Conservation (phyloP, 1,140 invertebrate genomes). For the Euglossa dilemma region DNA sequence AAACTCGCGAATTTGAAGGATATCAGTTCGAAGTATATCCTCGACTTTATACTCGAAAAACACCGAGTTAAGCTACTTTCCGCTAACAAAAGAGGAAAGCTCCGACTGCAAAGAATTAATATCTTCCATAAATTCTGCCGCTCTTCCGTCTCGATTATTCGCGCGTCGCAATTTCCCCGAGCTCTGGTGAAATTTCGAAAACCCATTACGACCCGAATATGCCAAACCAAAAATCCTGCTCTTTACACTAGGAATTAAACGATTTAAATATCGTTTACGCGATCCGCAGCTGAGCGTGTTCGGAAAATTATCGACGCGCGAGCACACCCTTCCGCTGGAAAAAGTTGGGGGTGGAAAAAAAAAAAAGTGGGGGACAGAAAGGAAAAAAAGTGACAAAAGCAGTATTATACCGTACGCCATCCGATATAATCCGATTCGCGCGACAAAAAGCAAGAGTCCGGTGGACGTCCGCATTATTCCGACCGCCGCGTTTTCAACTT, state of each 20-base stretch:
- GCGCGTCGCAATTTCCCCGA: too few species aligned
- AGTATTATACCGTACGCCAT: not conserved
- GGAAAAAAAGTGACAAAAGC: not conserved
- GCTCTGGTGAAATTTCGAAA: too few species aligned
- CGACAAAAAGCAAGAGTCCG: not conserved
- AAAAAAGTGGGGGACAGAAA: too few species aligned
- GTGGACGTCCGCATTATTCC: constrained; percentile 7
- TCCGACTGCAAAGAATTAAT: too few species aligned
- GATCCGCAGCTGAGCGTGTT: not conserved
- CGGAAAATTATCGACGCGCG: not conserved
- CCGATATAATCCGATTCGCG: not conserved
- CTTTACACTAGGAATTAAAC: not conserved
- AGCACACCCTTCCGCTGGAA: not conserved
- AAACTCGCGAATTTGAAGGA: too few species aligned
- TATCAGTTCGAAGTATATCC: too few species aligned
- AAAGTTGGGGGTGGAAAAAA: too few species aligned
- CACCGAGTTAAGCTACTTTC: too few species aligned
- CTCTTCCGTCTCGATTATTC: too few species aligned
- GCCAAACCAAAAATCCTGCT: not conserved
- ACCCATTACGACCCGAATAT: not conserved
- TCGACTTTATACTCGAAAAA: too few species aligned
- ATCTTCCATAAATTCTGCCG: too few species aligned
- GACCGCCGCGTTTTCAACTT: not conserved
- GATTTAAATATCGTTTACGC: not conserved
- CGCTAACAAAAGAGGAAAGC: too few species aligned